A percentile compares a stretch with the other conserved stretches of the same genome.
Conservation (phyloP, 2,113 vertebrate species). For the Leptocoma aspasia region DNA sequence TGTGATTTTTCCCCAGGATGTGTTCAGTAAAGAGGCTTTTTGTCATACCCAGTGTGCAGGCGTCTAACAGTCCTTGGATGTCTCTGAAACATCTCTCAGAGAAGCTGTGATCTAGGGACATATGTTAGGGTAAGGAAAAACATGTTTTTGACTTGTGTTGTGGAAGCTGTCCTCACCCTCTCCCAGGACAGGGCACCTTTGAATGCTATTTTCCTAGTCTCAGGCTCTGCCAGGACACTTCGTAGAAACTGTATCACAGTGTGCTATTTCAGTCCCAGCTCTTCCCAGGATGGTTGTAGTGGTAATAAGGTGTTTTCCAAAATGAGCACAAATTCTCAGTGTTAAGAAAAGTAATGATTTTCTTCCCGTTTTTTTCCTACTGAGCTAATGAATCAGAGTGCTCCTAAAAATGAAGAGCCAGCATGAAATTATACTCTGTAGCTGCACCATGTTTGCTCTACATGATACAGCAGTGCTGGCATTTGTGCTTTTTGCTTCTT, state of each 20-base stretch:
- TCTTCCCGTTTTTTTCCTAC: not conserved
- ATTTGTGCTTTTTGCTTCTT: not conserved
- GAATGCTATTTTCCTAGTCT: not conserved
- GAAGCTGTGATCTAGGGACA: not conserved
- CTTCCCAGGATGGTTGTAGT: not conserved
- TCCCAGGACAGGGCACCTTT: not conserved
- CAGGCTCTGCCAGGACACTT: not conserved
- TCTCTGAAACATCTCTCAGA: not conserved
- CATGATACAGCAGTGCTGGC: not conserved
- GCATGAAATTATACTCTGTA: not conserved
- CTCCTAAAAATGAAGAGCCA: not conserved
- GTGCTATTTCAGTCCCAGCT: not conserved
- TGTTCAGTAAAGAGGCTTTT: not conserved
- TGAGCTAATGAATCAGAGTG: not conserved
- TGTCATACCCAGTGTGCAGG: not conserved
- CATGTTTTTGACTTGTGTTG: not conserved
- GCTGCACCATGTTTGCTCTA: not conserved
- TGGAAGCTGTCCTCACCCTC: not conserved
- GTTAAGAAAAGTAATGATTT: not conserved
- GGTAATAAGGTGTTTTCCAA: not conserved
- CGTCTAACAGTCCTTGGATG: not conserved
- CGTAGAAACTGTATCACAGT: not conserved
- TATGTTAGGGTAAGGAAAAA: not conserved
- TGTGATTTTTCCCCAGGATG: not conserved
- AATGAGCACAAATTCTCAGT: not conserved